phyloP scores from a whole-genome alignment of 2,888 invertebrate genomes.

The Fragum whitleyi region DNA sequence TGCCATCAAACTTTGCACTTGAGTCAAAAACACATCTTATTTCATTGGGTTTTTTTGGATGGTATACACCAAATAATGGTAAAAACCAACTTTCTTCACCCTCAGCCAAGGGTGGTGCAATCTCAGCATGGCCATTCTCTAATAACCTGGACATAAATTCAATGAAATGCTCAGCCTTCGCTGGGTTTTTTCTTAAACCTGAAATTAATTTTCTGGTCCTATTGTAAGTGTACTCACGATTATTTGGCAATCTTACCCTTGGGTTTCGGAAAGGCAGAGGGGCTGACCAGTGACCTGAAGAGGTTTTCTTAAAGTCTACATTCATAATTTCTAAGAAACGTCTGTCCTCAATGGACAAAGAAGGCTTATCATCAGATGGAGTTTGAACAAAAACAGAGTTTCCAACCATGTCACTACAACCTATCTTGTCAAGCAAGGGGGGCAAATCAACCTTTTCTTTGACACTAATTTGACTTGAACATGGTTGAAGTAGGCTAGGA shows the following conservation, averaged over 20 bases:
- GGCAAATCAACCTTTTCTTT: too few relatives aligned
- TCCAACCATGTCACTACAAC: background rate
- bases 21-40: conserved; percentile 64
- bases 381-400: conserved; percentile 1
- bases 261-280: background rate
- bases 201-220: too few relatives aligned
- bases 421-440: background rate
- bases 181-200: too few relatives aligned
- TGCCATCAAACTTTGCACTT: conserved; percentile 49
- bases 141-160: conserved; percentile 20
- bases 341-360: conserved; percentile 8
- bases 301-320: background rate
- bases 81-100: conserved; percentile 61
- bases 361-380: conserved; percentile 1
- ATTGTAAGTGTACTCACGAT: background rate
- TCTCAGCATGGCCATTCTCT: conserved; percentile 31
- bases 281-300: too few relatives aligned
- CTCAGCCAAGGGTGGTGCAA: background rate
- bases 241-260: background rate
- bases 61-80: conserved; percentile 46
- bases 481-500: background rate
- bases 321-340: conserved; percentile 13
- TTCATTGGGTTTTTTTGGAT: conserved; percentile 42
- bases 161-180: conserved; percentile 18
- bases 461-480: too few relatives aligned